Percentiles rank a stretch among this genome's conserved stretches.
These are phyloP conservation scores for Zaprionus taronus DNA, from an alignment of 1,140 invertebrate genomes.

Conservation along the genomic window DNA sequence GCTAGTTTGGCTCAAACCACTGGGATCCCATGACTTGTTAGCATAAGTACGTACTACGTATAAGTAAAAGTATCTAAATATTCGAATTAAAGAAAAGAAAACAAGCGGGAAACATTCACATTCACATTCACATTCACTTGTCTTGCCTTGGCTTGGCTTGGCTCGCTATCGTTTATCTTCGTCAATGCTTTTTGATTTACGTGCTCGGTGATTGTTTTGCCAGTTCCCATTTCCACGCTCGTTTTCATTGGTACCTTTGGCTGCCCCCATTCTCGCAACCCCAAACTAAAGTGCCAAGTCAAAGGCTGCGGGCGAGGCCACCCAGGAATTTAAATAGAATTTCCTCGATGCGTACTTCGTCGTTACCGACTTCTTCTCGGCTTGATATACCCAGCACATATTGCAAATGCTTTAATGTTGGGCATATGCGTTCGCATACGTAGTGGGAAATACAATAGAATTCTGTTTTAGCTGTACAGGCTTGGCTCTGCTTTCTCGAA, in stretches of 20 bases:
- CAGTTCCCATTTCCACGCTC: conserved; percentile 9
- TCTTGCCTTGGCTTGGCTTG: not conserved
- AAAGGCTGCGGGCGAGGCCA: conserved; percentile 45
- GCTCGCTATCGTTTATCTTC: conserved; percentile 43
- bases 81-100: conserved; percentile 1
- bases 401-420: not conserved
- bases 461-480: not conserved
- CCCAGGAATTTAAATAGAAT: conserved; percentile 62
- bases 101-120: not conserved
- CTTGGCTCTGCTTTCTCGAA: no score
- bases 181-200: conserved; percentile 70
- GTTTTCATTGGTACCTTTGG: conserved; percentile 2
- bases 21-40: not conserved
- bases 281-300: conserved; percentile 59
- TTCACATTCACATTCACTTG: not conserved
- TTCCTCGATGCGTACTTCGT: conserved; percentile 31
- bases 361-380: not conserved
- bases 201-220: conserved; percentile 58
- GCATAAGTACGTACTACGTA: not conserved
- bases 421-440: not conserved
- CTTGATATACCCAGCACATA: not conserved
- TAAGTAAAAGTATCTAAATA: conserved; percentile 6
- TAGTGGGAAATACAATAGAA: not conserved
- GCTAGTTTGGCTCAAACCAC: not conserved
- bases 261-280: not conserved